Evolutionary conservation across 2,113 vertebrate genomes (phyloP), one percentile per base, ranked within the genome.

Genomic region (Athene noctua): DNA sequence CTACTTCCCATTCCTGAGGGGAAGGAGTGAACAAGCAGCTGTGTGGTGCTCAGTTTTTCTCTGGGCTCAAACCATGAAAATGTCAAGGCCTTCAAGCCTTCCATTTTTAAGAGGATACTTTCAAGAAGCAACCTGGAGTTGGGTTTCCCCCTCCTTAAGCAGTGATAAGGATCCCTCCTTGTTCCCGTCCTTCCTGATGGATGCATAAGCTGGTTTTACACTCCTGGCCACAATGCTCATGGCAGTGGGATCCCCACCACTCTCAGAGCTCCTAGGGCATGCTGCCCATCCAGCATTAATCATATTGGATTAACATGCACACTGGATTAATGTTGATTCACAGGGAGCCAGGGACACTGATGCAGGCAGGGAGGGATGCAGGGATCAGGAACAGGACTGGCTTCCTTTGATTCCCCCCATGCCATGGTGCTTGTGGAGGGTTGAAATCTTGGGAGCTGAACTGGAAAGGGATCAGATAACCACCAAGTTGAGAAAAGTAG

Each of bases 321-420:
- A 46, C 44, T 46, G 44, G 44, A 46, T 46, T 46, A 46, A 46
- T 46, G 44, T 46, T 46, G 44, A 46, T 34, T 80, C 38, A 30
- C 11, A 40, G 42, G 62, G 52, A 67, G 21, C n/a, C n/a, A 59
- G 26, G 22, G 26, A 44, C 13, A 10, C 22, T 0, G 0, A 5
- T 2, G 0, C 11, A 25, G 42, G 22, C 27, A 74, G 36, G 18
- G 32, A 57, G 27, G 20, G 36, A 68, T 68, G 55, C 32, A 52
- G 40, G 15, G 19, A 44, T 74, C 36, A 57, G 80, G 47, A 57
- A 5, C 3, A 6, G 25, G 11, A 8, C 34, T 57, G 68, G 29
- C 23, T 86, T 63, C 5, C 1, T 9, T 58, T 11, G 23, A 14
- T 40, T 42, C 3, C 18, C 23, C 10, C 19, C 1, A 0, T 1